A percentile compares a stretch with the other conserved stretches of the same genome.
These are phyloP conservation scores for Scaeva pyrastri DNA, from an alignment of 2,888 invertebrate genomes.

Conservation along the genomic window DNA sequence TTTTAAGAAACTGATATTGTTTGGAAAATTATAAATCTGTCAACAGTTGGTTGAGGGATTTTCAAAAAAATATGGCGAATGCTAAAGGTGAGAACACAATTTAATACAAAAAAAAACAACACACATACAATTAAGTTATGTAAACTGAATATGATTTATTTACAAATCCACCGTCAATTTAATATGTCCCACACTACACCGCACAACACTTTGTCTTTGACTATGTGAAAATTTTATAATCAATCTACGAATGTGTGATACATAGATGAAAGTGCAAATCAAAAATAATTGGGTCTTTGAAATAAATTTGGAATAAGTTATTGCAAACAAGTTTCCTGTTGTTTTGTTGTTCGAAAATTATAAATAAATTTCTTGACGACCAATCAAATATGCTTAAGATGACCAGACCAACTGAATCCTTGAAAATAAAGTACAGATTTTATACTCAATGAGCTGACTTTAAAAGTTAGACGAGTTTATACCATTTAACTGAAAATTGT, in stretches of 20 bases:
- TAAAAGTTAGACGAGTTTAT: neutral
- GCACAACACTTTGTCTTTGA: neutral
- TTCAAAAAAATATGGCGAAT: constrained; percentile 25
- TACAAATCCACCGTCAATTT: neutral
- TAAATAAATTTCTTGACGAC: constrained; percentile 51
- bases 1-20: constrained; percentile 5
- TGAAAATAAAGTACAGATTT: too few relatives aligned
- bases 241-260: constrained; percentile 41
- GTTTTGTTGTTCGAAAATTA: constrained; percentile 27
- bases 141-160: constrained; percentile 60
- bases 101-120: neutral
- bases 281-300: constrained; percentile 62
- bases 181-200: neutral
- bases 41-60: constrained; percentile 49
- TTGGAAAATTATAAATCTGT: constrained; percentile 69
- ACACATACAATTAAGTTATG: constrained; percentile 54
- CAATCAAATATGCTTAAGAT: constrained; percentile 18
- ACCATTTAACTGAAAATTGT: neutral
- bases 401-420: neutral
- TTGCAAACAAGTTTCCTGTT: constrained; percentile 59
- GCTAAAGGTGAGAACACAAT: constrained; percentile 45
- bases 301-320: constrained; percentile 46
- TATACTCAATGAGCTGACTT: too few relatives aligned
- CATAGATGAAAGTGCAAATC: constrained; percentile 61
- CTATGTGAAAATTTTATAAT: constrained; percentile 44